phyloP scores from a whole-genome alignment of 2,113 vertebrate species.

The Tamias sibiricus region DNA sequence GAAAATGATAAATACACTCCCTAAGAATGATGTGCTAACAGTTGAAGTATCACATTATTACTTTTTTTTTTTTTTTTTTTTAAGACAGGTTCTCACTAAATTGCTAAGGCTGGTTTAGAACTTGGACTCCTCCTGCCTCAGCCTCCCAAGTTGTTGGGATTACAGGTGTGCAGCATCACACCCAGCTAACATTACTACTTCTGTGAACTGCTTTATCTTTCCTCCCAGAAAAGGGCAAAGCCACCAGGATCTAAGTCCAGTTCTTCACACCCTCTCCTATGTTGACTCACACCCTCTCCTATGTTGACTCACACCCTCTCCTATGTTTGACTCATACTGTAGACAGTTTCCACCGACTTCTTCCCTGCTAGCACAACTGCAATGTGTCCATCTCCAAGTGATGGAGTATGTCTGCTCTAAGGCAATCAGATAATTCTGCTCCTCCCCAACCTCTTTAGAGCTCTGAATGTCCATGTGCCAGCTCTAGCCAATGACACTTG shows the following conservation, averaged over 20 bases:
- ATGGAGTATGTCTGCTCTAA: background rate
- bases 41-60: too few species aligned
- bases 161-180: too few species aligned
- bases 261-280: background rate
- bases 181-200: background rate
- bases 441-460: background rate
- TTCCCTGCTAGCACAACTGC: background rate
- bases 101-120: too few species aligned
- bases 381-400: background rate
- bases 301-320: background rate
- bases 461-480: background rate
- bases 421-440: background rate
- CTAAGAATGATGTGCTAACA: background rate
- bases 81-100: too few species aligned
- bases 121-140: too few species aligned
- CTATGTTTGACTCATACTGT: background rate
- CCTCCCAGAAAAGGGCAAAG: background rate
- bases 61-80: too few species aligned
- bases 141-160: too few species aligned
- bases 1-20: background rate
- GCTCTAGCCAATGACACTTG: background rate
- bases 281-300: rapidly evolving
- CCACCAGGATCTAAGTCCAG: background rate
- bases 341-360: background rate
- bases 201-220: background rate